phyloP scores from a whole-genome alignment of 2,888 invertebrate species.

The Cheilosia grossa region DNA sequence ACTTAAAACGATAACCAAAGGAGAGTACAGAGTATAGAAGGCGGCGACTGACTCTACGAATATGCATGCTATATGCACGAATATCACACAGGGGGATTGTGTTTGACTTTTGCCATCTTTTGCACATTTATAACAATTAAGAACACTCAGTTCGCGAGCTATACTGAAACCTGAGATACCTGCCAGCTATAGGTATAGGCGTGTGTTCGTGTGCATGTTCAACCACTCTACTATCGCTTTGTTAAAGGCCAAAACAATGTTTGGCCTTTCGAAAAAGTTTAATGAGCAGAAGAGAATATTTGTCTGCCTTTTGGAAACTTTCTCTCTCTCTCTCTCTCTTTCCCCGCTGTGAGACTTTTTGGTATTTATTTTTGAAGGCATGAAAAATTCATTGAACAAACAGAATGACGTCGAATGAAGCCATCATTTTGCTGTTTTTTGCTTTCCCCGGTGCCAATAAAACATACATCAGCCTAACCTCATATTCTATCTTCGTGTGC shows the following conservation, averaged over 20 bases:
- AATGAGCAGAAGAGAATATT: conserved; percentile 74
- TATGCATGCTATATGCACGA: conserved; percentile 47
- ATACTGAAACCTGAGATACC: conserved; percentile 64
- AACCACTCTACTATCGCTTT: conserved; percentile 47
- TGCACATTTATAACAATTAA: conserved; percentile 75
- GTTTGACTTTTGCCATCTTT: conserved; percentile 74
- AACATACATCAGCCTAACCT: conserved; percentile 62
- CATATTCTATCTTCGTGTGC: conserved; percentile 20
- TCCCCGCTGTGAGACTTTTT: conserved; percentile 27
- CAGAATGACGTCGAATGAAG: conserved; percentile 60
- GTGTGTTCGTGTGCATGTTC: conserved; percentile 14
- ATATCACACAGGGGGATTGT: conserved; percentile 67
- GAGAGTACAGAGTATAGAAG: conserved; percentile 33
- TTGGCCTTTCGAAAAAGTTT: conserved; percentile 75
- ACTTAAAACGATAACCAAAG: conserved; percentile 59
- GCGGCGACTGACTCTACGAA: conserved; percentile 39
- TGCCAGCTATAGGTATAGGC: conserved; percentile 19
- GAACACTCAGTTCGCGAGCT: conserved; percentile 63
- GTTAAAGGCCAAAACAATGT: conserved; percentile 67
- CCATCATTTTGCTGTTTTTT: conserved; percentile 2
- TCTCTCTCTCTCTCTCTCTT: conserved; percentile 13
- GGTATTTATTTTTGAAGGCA: conserved; percentile 68
- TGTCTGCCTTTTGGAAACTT: conserved; percentile 54
- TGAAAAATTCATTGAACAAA: conserved; percentile 72
- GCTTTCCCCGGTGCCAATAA: conserved; percentile 39